These are phyloP conservation scores for Drosophila neutralis DNA, from an alignment of 2,888 invertebrate genomes.

Conservation along the genomic window DNA sequence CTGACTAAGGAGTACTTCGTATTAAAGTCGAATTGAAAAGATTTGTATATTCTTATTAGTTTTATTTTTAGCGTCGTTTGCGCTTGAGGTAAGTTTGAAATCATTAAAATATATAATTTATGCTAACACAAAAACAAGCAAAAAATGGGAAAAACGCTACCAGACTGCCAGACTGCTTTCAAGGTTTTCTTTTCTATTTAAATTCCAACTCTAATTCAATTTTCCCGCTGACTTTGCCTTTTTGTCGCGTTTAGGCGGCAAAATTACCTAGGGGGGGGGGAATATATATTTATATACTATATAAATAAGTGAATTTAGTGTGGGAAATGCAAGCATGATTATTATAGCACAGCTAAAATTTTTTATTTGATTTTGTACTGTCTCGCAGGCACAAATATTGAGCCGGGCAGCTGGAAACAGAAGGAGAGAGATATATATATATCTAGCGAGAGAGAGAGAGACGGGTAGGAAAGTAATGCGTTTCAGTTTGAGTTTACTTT, in stretches of 20 bases:
- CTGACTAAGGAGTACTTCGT: neutral
- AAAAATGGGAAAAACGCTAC: constrained; percentile 19
- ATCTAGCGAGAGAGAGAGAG: neutral
- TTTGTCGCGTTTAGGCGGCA: constrained; percentile 38
- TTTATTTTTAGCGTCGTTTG: constrained; percentile 16
- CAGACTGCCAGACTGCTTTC: constrained; percentile 13
- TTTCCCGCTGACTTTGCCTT: constrained; percentile 69
- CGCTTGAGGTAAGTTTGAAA: constrained; percentile 47
- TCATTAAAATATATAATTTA: constrained; percentile 67
- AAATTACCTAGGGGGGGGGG: constrained; percentile 43
- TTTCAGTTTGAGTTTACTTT: constrained; percentile 49
- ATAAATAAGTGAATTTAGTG: constrained; percentile 39
- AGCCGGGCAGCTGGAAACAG: constrained; percentile 7
- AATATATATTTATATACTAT: constrained; percentile 28
- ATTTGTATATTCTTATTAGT: neutral
- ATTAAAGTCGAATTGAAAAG: neutral
- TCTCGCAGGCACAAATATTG: constrained; percentile 31
- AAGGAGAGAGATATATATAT: neutral
- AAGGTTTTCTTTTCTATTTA: constrained; percentile 55
- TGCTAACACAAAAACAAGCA: constrained; percentile 49
- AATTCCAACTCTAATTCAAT: constrained; percentile 75
- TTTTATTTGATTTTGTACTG: constrained; percentile 30
- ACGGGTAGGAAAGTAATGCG: neutral
- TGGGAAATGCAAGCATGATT: constrained; percentile 65
- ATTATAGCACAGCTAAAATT: constrained; percentile 54